phyloP scores from a whole-genome alignment of 2,888 invertebrate species.

The Lasioglossum pauxillum region DNA sequence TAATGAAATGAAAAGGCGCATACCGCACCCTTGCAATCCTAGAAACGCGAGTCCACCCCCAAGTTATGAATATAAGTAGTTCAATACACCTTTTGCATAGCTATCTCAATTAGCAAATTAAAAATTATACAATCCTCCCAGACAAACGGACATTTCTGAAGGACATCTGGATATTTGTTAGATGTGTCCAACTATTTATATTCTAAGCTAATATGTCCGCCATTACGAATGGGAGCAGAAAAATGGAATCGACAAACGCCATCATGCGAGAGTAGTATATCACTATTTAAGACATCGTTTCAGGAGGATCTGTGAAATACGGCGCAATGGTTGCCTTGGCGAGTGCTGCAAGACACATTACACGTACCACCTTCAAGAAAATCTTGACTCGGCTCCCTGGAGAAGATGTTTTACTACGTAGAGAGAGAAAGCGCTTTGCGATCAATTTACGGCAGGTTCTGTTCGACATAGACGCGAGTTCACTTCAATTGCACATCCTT shows the following conservation, averaged over 20 bases:
- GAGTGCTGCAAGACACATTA: slow-evolving; percentile 65
- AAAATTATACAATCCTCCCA: too few relatives aligned
- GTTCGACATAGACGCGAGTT: neutral
- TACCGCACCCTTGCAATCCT: too few relatives aligned
- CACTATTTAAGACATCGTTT: slow-evolving; percentile 62
- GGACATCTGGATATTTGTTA: neutral
- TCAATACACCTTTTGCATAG: too few relatives aligned
- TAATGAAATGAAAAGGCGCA: too few relatives aligned
- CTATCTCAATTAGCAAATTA: too few relatives aligned
- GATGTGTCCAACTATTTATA: neutral
- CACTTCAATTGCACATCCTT: neutral
- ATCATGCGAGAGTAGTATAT: slow-evolving; percentile 47
- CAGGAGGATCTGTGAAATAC: slow-evolving; percentile 63
- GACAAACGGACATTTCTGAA: too few relatives aligned
- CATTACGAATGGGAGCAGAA: slow-evolving; percentile 24
- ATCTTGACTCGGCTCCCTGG: slow-evolving; percentile 62
- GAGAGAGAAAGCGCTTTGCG: neutral
- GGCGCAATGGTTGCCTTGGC: slow-evolving; percentile 56
- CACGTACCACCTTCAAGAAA: slow-evolving; percentile 60
- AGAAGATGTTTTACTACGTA: slow-evolving; percentile 55
- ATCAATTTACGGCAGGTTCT: slow-evolving; percentile 36
- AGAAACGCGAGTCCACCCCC: too few relatives aligned
- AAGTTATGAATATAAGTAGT: too few relatives aligned
- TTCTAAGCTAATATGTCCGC: neutral
- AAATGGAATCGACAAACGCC: slow-evolving; percentile 54